A percentile compares a stretch with the other conserved stretches of the same genome.
These are phyloP conservation scores for Chloropsis cyanopogon DNA, from an alignment of 2,113 vertebrate species.

Conservation along the genomic window DNA sequence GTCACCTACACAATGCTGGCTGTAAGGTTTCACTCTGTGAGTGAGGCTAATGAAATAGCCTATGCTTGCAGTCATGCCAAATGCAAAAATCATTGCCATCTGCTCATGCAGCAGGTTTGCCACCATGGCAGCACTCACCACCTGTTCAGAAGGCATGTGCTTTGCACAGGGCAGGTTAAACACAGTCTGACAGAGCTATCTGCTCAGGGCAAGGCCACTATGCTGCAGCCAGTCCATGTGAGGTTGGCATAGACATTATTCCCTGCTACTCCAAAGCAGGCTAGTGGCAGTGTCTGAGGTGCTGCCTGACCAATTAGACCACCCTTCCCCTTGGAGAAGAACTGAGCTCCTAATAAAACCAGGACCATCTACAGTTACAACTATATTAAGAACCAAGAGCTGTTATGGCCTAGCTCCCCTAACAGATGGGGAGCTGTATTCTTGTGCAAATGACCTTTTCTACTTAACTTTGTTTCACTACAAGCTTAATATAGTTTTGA, in stretches of 20 bases:
- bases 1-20: not conserved
- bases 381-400: not conserved
- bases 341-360: not conserved
- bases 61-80: not conserved
- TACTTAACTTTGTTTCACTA: not conserved
- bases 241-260: not conserved
- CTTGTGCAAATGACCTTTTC: not conserved
- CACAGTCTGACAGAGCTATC: not conserved
- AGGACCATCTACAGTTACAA: not conserved
- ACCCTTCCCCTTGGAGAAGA: not conserved
- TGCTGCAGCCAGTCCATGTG: fast-evolving
- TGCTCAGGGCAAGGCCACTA: not conserved
- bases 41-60: not conserved
- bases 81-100: not conserved
- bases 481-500: not conserved
- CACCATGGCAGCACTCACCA: not conserved
- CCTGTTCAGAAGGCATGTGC: not conserved
- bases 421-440: not conserved
- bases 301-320: not conserved
- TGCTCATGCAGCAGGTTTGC: not conserved
- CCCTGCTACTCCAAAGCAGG: not conserved
- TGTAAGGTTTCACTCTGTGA: not conserved
- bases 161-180: not conserved
- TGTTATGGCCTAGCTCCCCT: not conserved
- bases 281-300: not conserved